Evolutionary conservation across 2,888 invertebrate species (phyloP).

Genomic region (Julus scandinavius): DNA sequence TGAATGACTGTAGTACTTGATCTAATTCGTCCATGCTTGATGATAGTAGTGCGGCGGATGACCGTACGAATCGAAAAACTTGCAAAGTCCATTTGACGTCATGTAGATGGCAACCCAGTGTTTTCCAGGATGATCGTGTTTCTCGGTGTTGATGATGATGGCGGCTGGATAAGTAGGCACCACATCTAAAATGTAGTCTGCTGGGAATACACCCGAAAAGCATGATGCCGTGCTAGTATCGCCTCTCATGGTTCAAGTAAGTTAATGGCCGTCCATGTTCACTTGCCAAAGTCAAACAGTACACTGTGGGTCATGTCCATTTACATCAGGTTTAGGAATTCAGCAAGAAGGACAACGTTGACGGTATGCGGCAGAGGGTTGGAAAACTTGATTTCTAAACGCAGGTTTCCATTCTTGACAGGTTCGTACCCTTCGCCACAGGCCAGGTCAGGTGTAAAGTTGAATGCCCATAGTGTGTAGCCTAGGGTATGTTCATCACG

Average conservation of each 20-base stretch:
- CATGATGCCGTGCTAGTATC: neutral
- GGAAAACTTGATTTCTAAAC: neutral
- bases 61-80: neutral
- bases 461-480: neutral
- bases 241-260: neutral
- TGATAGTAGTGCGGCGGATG: neutral
- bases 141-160: neutral
- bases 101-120: neutral
- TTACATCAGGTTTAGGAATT: neutral
- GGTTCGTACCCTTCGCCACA: neutral
- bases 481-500: neutral
- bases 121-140: neutral
- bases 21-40: neutral
- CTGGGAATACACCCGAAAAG: neutral
- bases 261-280: neutral
- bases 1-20: neutral
- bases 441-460: neutral
- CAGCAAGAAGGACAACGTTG: neutral
- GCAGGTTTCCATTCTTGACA: slow-evolving; percentile 4
- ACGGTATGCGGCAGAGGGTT: neutral
- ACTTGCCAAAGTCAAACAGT: neutral
- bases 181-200: neutral
- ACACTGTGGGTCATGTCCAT: slow-evolving; percentile 11
- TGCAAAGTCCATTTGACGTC: neutral
- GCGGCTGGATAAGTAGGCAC: neutral